Evolutionary conservation across 92 coral and sea anemone genomes (phyloP), one percentile per base, ranked within the genome.

Genomic region (Porites rus): DNA sequence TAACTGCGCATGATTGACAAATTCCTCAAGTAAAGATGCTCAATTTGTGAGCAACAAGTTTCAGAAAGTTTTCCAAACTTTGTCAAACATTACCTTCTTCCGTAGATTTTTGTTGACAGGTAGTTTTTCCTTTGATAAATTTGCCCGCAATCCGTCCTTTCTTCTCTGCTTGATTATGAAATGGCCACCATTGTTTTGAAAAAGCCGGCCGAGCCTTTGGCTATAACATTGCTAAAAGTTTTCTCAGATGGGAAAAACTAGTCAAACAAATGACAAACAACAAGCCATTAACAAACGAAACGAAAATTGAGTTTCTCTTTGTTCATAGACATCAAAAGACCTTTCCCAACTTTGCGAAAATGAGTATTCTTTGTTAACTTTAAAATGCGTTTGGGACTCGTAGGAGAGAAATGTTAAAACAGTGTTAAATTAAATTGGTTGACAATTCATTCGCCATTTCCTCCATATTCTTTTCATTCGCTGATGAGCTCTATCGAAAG

Each of bases 21-120:
- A 83, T 83, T 73, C 87, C 73, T 58, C 3, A 14, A 63, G 74
- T 4, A 3, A 17, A 13, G 8, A 1, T 10, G 4, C 61, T 17
- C 63, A 73, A 65, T 64, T 74, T 83, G 73, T 74, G 21, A 58
- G 17, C 24, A 83, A 83, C 60, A 83, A 83, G 65, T 85, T 80
- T 51, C 2, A 11, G 72, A 90, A 90, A 90, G 82, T 85, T 90
- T 75, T 2, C 1, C 16, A 75, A 90, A 85, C 90, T 90, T 90
- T 85, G 51, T 22, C 6, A 59, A 90, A 65, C 51, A 54, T 17
- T 9, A 60, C 14, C 22, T 24, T 7, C 8, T 6, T 1, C 51
- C 25, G 25, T 8, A 28, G 73, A 58, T 20, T 20, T 60, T 28
- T 61, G 7, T 12, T 21, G 22, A 24, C n/a, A 10, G 21, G n/a